Conservation (phyloP, 2,888 invertebrate genomes). For the Morpho achilles region DNA sequence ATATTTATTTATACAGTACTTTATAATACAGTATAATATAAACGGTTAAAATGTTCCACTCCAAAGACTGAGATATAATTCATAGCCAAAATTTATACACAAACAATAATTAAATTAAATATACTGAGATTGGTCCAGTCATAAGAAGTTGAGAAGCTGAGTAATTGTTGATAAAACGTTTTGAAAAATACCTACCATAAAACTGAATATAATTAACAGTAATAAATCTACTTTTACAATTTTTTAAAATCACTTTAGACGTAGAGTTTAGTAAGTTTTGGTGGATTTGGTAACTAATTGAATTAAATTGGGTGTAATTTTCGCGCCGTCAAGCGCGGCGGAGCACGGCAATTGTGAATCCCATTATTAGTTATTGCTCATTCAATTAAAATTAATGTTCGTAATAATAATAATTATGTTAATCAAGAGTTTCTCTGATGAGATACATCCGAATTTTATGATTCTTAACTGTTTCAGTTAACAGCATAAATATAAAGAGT, state of each 20-base stretch:
- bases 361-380: constrained; percentile 26
- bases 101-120: no score
- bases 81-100: no score
- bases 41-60: no score
- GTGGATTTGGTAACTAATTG: constrained; percentile 23
- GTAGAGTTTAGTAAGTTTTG: constrained; percentile 11
- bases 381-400: constrained; percentile 26
- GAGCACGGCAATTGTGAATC: constrained; percentile 18
- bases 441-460: constrained; percentile 19
- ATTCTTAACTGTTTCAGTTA: constrained; percentile 10
- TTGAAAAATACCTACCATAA: not conserved
- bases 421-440: constrained; percentile 20
- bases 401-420: constrained; percentile 24
- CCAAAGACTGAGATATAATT: no score
- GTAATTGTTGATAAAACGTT: not conserved
- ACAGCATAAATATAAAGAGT: not conserved
- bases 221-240: not conserved
- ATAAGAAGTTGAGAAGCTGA: not conserved
- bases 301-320: constrained; percentile 26
- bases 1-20: no score
- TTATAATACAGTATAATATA: no score
- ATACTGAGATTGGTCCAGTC: no score
- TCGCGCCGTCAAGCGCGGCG: constrained; percentile 24
- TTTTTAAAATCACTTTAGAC: constrained; percentile 1
- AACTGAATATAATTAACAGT: constrained; percentile 1